A percentile compares a stretch with the other conserved stretches of the same genome.
phyloP scores from a whole-genome alignment of 2,113 vertebrate genomes.

The Dunckerocampus dactyliophorus region DNA sequence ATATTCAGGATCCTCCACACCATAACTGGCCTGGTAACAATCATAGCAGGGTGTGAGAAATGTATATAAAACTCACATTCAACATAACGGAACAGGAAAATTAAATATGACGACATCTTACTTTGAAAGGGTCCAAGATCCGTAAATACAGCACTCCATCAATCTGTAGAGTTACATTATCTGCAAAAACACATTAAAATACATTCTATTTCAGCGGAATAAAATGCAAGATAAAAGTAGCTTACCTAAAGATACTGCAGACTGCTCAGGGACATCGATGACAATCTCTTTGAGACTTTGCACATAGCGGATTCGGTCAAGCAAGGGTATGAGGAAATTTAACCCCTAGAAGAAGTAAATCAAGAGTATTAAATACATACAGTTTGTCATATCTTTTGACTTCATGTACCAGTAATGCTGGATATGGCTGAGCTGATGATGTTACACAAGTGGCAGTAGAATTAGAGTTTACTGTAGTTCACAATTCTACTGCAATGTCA shows the following conservation, averaged over 20 bases:
- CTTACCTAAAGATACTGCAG: conserved; percentile 88
- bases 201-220: background rate
- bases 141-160: conserved; percentile 94
- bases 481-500: too few relatives aligned
- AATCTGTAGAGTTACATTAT: conserved; percentile 94
- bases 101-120: conserved; percentile 38
- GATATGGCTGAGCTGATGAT: too few relatives aligned
- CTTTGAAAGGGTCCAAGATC: conserved; percentile 95
- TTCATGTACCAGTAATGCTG: background rate
- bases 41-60: background rate
- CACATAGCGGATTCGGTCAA: conserved; percentile 89
- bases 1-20: conserved; percentile 95
- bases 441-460: too few relatives aligned
- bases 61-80: background rate
- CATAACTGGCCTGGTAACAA: conserved; percentile 82
- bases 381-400: background rate
- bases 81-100: background rate
- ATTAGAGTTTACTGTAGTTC: too few relatives aligned
- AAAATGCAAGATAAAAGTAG: background rate
- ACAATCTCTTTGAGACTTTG: conserved; percentile 98
- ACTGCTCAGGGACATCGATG: conserved; percentile 96
- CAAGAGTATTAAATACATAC: background rate
- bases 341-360: conserved; percentile 76
- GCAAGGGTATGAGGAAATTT: conserved; percentile 89
- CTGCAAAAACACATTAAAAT: conserved; percentile 63